These are phyloP conservation scores for Ibidorhyncha struthersii DNA, from an alignment of 2,113 vertebrate species.

Conservation along the genomic window DNA sequence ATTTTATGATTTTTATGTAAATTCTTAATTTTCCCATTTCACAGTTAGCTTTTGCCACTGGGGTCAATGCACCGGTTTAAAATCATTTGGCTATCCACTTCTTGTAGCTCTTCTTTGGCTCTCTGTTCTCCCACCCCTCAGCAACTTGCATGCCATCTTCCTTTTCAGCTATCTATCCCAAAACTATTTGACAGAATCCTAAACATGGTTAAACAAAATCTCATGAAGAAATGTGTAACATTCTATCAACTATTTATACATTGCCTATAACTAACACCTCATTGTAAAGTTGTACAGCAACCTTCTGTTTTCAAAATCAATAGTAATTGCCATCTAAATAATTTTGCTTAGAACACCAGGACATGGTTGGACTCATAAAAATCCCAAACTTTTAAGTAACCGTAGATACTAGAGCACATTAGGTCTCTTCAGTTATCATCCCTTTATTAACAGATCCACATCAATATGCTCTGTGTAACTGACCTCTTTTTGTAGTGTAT, in stretches of 20 bases:
- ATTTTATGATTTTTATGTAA: background rate
- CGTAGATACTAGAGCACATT: background rate
- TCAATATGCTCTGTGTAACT: background rate
- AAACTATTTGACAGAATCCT: background rate
- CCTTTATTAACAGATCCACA: background rate
- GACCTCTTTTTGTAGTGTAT: background rate
- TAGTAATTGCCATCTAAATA: background rate
- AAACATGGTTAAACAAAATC: background rate
- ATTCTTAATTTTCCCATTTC: background rate
- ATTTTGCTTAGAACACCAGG: background rate
- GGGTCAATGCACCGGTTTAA: fast-evolving
- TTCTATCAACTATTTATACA: background rate
- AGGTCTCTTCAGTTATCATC: background rate
- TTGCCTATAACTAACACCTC: background rate
- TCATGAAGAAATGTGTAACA: background rate
- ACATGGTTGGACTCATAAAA: background rate
- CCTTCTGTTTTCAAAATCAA: background rate
- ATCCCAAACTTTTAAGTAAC: background rate
- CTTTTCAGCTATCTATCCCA: background rate
- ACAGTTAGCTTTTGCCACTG: background rate
- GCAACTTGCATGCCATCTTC: background rate
- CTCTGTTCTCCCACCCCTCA: background rate
- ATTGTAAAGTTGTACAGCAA: background rate
- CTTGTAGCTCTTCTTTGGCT: background rate
- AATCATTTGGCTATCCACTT: background rate